Base-by-base conservation (phyloP, 2,888 invertebrate genomes). In the Nebria brevicollis region DNA sequence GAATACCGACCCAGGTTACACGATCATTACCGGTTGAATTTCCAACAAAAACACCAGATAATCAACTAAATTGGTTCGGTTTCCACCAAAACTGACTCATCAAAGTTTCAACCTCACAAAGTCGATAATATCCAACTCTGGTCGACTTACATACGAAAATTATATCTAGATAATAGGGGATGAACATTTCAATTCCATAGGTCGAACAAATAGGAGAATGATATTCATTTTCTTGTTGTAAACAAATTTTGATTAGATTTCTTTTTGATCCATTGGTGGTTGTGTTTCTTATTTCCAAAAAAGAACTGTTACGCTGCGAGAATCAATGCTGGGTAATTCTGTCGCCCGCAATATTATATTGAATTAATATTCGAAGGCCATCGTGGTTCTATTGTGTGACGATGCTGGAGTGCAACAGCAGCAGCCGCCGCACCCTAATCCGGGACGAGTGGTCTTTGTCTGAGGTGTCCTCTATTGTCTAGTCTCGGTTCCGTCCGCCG, bases 401-500 rank as follows among this genome's bases (percentile, higher is more conserved):
- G 75, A 26, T 43, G 34, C 34, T 34, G 64, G 72, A 80, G 43
- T 80, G 80, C 80, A 75, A 72, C 15, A 54, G 65, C 26, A 25
- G 25, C 15, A 5, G 25, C 15, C n/a, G 66, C 66, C 74, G 79
- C 79, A 43, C 25, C 74, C 74, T 79, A 79, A 79, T 79, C 79
- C 79, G 74, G 54, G 73, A 11, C 80, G 65, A 80, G 80, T 80
- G 80, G 80, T 72, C 80, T 80, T 80, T 80, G 80, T 80, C 75
- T 80, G 80, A 80, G 80, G 80, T 80, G 75, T 75, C 41, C 72
- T 54, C 80, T 26, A 80, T 80, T 80, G 80, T 80, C 75, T 80
- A 75, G 80, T 64, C 74, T 66, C 43, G 64, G 64, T 43, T 41
- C 43, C 73, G 42, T 70, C 70, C 70, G 15, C 70, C 70, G 70